Conservation (phyloP, 2,113 vertebrate genomes). For the Oncorhynchus nerka region DNA sequence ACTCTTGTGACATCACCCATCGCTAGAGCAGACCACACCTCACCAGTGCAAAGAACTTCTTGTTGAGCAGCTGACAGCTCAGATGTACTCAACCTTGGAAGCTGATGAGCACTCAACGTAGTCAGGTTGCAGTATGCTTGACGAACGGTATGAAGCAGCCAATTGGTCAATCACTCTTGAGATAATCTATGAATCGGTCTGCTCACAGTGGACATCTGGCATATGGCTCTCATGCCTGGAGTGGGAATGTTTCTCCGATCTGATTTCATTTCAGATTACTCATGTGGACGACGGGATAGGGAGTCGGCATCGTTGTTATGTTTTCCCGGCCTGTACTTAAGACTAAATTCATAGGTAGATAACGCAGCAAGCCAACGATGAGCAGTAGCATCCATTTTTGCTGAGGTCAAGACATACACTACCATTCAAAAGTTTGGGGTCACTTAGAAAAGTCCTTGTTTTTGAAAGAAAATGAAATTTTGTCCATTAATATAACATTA, state of each 20-base stretch:
- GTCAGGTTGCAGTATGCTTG: background rate
- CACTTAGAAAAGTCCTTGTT: no score
- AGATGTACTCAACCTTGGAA: background rate
- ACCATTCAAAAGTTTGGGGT: no score
- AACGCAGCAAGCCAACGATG: background rate
- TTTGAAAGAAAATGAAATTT: no score
- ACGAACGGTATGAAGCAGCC: background rate
- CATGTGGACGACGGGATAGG: background rate
- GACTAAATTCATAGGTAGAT: background rate
- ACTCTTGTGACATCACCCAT: no score
- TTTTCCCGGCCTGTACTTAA: background rate
- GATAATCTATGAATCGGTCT: no score
- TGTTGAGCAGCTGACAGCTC: background rate
- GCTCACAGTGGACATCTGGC: no score
- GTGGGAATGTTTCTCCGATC: no score
- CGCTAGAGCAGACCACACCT: no score
- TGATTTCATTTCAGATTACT: background rate
- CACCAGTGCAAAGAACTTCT: no score
- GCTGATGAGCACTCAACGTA: background rate
- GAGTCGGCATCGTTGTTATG: slow-evolving; percentile 13
- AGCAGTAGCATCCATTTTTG: background rate
- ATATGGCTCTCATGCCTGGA: no score
- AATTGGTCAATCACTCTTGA: background rate
- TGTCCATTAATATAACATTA: no score
- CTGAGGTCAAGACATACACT: background rate